These are phyloP conservation scores for Omphaloscelis lunosa DNA, from an alignment of 2,888 invertebrate genomes.

Conservation along the genomic window DNA sequence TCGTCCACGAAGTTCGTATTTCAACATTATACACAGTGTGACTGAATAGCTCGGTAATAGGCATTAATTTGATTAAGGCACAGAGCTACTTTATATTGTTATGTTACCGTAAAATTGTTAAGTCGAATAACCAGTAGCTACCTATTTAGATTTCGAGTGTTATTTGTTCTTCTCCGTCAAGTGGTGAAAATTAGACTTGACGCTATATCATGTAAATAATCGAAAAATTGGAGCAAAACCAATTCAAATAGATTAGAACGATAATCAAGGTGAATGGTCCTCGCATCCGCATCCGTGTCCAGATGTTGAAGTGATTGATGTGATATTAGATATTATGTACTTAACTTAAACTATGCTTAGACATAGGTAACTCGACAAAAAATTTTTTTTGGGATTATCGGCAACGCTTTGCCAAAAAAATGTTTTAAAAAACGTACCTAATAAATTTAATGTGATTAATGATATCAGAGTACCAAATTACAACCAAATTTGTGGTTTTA, in stretches of 20 bases:
- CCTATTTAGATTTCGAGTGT: constrained; percentile 4
- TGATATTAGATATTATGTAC: background rate
- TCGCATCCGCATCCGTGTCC: constrained; percentile 52
- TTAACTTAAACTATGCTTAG: constrained; percentile 2
- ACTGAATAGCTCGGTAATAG: constrained; percentile 50
- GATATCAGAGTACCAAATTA: constrained; percentile 20
- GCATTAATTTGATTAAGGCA: constrained; percentile 58
- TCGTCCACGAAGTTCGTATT: constrained; percentile 42
- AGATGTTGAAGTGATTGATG: constrained; percentile 49
- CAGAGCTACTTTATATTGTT: constrained; percentile 36
- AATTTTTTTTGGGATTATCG: background rate
- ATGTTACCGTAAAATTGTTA: constrained; percentile 18
- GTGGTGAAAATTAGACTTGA: constrained; percentile 23
- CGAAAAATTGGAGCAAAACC: constrained; percentile 45
- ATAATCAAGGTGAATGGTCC: constrained; percentile 43
- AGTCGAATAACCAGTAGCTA: constrained; percentile 10
- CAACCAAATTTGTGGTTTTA: constrained; percentile 41
- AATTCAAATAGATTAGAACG: constrained; percentile 49
- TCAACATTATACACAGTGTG: constrained; percentile 35
- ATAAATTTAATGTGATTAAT: constrained; percentile 4
- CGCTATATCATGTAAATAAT: constrained; percentile 35
- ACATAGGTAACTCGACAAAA: background rate
- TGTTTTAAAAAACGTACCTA: background rate
- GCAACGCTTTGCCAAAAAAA: background rate
- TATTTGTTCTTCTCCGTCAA: constrained; percentile 18